Percentiles rank a stretch among this genome's conserved stretches.
These are phyloP conservation scores for Phainopepla nitens DNA, from an alignment of 2,113 vertebrate genomes.

Conservation along the genomic window DNA sequence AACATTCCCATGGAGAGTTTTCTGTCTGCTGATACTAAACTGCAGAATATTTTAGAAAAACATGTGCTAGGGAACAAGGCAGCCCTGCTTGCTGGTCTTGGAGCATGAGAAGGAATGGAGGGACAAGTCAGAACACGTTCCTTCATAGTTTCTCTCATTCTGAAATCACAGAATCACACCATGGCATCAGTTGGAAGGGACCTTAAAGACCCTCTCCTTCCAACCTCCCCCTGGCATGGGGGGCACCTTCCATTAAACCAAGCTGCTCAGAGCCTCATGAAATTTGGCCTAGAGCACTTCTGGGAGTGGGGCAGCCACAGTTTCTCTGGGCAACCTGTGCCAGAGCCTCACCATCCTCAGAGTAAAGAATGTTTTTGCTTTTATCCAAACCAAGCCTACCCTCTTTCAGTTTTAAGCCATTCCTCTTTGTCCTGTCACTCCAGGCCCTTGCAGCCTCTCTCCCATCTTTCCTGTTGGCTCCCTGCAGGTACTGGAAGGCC, in stretches of 20 bases:
- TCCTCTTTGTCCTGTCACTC: not conserved
- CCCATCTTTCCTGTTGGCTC: not conserved
- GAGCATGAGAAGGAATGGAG: not conserved
- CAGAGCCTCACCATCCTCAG: fast-evolving
- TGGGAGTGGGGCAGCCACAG: not conserved
- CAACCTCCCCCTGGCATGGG: not conserved
- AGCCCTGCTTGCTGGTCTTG: not conserved
- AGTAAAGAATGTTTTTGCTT: not conserved
- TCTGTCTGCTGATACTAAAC: not conserved
- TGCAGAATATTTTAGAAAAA: not conserved
- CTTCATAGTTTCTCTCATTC: not conserved
- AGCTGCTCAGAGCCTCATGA: not conserved
- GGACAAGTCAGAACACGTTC: not conserved
- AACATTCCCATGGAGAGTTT: not conserved
- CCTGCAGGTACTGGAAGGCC: not conserved
- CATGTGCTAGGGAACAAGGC: fast-evolving
- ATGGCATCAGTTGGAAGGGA: not conserved
- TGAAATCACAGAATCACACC: not conserved
- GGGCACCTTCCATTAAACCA: too few species aligned
- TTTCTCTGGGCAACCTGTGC: not conserved
- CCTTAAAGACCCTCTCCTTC: not conserved
- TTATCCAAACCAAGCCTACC: too few species aligned
- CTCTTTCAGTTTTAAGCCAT: not conserved
- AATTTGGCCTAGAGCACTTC: not conserved
- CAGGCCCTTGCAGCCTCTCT: not conserved